Evolutionary conservation across 2,888 invertebrate species (phyloP).

Genomic region (Ectemnius cavifrons): DNA sequence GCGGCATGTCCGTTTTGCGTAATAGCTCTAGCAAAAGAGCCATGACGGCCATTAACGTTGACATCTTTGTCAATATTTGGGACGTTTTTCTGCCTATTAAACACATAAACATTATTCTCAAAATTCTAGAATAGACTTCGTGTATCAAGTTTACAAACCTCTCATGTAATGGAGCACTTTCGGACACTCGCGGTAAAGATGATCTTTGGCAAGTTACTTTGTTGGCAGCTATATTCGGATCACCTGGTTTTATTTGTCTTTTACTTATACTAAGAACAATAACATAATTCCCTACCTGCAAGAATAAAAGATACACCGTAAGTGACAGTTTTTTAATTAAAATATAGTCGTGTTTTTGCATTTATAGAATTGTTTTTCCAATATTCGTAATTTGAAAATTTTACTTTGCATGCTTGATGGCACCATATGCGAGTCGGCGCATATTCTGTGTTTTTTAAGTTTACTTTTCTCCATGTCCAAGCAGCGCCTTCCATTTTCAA

Average conservation of each 20-base stretch:
- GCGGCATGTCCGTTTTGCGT: slow-evolving; percentile 35
- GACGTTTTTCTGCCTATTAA: slow-evolving; percentile 77
- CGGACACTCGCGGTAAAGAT: slow-evolving; percentile 45
- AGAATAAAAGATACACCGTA: background rate
- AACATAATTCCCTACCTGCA: slow-evolving; percentile 85
- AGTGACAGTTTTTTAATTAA: too few relatives aligned
- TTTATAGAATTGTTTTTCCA: too few relatives aligned
- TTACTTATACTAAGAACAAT: slow-evolving; percentile 83
- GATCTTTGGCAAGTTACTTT: slow-evolving; percentile 66
- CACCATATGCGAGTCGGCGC: slow-evolving; percentile 95
- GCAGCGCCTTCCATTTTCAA: slow-evolving; percentile 85
- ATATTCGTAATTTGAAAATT: background rate
- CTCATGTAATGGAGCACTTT: slow-evolving; percentile 55
- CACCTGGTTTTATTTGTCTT: slow-evolving; percentile 65
- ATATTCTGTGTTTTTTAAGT: slow-evolving; percentile 87
- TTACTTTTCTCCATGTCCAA: slow-evolving; percentile 88
- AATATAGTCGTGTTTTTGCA: background rate
- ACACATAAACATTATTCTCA: background rate
- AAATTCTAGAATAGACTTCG: slow-evolving; percentile 1
- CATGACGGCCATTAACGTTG: slow-evolving; percentile 86
- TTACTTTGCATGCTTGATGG: slow-evolving; percentile 92
- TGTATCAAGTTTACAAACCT: slow-evolving; percentile 55
- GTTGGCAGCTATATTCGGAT: slow-evolving; percentile 70
- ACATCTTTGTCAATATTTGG: slow-evolving; percentile 83
- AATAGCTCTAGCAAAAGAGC: slow-evolving; percentile 72